Base-by-base conservation (phyloP, 64 coral and sea anemone species). In the Stichodactyla helianthus region DNA sequence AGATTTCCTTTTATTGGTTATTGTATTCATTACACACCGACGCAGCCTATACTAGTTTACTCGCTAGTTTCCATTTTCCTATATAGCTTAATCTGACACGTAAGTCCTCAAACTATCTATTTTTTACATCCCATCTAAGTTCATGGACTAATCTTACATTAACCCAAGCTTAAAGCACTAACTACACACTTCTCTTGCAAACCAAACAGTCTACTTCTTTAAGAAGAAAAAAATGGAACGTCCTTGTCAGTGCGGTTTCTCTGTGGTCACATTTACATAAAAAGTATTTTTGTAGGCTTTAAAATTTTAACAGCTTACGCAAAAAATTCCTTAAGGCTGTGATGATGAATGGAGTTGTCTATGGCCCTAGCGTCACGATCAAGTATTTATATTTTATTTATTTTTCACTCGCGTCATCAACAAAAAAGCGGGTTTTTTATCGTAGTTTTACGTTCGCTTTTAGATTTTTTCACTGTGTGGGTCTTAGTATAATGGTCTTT, bases 221-320 rank as follows among this genome's bases (percentile, higher is more conserved):
- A 52, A 52, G 18, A 20, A 52, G 35, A 53, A 52, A 50, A 81
- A 81, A 52, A 0, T 65, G 26, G 68, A 74, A 74, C 14, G 1
- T 27, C 35, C 52, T 81, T 81, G 20, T 81, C 78, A 51, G 6
- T 81, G 78, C 17, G 78, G 78, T 81, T 81, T 22, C 1, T 5
- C 2, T 81, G 78, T 50, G 78, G 78, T 81, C 26, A 13, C 17
- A 81, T 81, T 81, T 81, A 52, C 78, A 81, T 81, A 52, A 6
- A 81, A 28, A 81, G 78, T 81, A 81, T 81, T 81, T 74, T 81
- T 81, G 52, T 53, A 81, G 78, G 35, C 78, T 81, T 81, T 81
- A 81, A 81, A 81, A 81, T 81, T 81, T 81, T 54, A 81, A 81
- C 35, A 81, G 78, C 78, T 81, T 81, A 81, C 50, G 51, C 19